Percentiles rank a stretch among this genome's conserved stretches.
Conservation (phyloP, 2,113 vertebrate genomes). For the Oriolus oriolus region DNA sequence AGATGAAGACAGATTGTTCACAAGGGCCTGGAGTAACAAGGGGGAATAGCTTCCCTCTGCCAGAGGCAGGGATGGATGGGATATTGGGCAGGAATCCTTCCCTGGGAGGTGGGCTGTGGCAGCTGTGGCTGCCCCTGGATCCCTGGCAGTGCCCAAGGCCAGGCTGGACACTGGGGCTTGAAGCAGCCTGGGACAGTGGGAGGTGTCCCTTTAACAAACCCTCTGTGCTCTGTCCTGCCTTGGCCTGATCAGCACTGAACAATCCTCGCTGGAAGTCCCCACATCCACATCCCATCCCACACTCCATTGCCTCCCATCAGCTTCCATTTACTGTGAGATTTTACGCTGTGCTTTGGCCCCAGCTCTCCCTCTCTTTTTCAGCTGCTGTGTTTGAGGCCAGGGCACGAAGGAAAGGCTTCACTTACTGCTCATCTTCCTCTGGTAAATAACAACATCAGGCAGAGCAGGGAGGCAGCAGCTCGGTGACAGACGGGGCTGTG, state of each 20-base stretch:
- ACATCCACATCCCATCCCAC: neutral
- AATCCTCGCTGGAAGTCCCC: neutral
- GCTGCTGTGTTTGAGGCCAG: neutral
- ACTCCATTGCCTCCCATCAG: neutral
- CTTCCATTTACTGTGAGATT: neutral
- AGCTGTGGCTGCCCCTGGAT: neutral
- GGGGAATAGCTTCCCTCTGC: neutral
- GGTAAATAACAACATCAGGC: neutral
- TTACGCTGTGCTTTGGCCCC: neutral
- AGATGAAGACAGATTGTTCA: too few species aligned
- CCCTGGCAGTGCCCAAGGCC: neutral
- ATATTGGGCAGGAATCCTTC: neutral
- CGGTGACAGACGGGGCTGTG: neutral
- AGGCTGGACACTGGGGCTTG: accelerated
- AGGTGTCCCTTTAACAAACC: neutral
- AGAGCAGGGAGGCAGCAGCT: neutral
- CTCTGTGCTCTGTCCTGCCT: neutral
- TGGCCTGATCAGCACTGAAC: neutral
- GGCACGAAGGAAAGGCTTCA: neutral
- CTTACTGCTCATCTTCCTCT: neutral
- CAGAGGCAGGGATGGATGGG: neutral
- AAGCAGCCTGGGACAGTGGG: accelerated
- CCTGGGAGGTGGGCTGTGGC: neutral
- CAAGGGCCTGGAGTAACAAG: too few species aligned
- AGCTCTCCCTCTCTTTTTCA: neutral